A percentile compares a stretch with the other conserved stretches of the same genome.
Evolutionary conservation across 2,888 invertebrate species (phyloP).

Genomic region (Pachliopta kotzebuea): DNA sequence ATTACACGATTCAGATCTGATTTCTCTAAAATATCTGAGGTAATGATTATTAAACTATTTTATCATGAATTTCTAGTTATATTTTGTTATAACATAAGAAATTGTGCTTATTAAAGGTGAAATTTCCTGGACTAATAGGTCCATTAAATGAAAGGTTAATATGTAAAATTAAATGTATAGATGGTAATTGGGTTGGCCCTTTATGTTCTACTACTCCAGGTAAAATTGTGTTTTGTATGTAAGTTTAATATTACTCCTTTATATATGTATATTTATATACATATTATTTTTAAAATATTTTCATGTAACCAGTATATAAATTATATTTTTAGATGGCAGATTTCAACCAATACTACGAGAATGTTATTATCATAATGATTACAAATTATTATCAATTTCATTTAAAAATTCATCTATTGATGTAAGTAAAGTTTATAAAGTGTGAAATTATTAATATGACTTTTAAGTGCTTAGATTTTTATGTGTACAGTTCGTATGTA

Average conservation of each 20-base stretch:
- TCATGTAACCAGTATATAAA: background rate
- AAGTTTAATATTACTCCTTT: background rate
- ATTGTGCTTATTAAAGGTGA: constrained; percentile 69
- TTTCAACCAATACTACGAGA: constrained; percentile 89
- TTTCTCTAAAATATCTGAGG: constrained; percentile 75
- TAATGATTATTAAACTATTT: constrained; percentile 34
- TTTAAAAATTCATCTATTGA: constrained; percentile 87
- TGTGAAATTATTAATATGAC: too few relatives aligned
- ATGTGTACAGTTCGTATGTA: too few relatives aligned
- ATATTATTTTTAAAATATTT: background rate
- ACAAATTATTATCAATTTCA: constrained; percentile 85
- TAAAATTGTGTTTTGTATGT: constrained; percentile 45
- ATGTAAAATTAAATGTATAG: constrained; percentile 92
- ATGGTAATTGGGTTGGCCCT: constrained; percentile 92
- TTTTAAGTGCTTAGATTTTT: too few relatives aligned
- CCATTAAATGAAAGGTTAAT: constrained; percentile 86
- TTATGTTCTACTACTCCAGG: constrained; percentile 88
- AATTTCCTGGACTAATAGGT: constrained; percentile 89
- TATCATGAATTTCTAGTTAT: background rate
- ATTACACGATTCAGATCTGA: constrained; percentile 66
- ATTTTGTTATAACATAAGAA: background rate
- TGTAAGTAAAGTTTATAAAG: constrained; percentile 70
- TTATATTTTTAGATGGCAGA: constrained; percentile 82
- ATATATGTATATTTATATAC: background rate
- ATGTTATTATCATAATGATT: constrained; percentile 85